These are phyloP conservation scores for Elymnias hypermnestra DNA, from an alignment of 1,140 invertebrate genomes.

Conservation along the genomic window DNA sequence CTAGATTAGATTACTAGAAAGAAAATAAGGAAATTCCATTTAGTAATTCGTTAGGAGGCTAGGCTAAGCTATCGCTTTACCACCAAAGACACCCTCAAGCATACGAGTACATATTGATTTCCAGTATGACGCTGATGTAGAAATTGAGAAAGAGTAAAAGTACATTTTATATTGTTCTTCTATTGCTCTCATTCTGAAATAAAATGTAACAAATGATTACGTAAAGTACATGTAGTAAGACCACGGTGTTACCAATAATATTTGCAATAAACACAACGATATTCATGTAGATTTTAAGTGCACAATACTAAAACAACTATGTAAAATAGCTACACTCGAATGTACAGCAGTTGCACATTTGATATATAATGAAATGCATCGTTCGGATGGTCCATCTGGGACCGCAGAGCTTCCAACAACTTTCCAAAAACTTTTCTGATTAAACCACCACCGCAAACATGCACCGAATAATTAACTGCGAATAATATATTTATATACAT, in stretches of 20 bases:
- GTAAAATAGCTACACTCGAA: slow-evolving; percentile 3
- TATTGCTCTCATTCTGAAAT: no score
- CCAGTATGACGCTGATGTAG: no score
- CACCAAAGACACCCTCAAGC: no score
- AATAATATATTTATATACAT: slow-evolving; percentile 14
- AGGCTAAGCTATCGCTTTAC: no score
- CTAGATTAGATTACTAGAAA: no score
- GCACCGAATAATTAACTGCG: slow-evolving; percentile 30
- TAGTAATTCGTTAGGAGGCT: no score
- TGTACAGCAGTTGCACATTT: slow-evolving; percentile 8
- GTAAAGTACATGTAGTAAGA: not conserved
- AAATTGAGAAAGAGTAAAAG: no score
- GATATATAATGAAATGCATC: slow-evolving; percentile 19
- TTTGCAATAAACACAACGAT: not conserved
- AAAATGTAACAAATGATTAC: not conserved
- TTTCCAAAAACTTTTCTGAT: slow-evolving; percentile 34
- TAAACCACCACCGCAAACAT: slow-evolving; percentile 28
- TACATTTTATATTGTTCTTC: no score
- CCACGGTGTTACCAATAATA: no score
- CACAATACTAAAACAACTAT: not conserved
- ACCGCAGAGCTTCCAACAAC: slow-evolving; percentile 21
- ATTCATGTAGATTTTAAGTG: not conserved
- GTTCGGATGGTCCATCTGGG: slow-evolving; percentile 23
- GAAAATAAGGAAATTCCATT: no score
- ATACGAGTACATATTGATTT: no score